phyloP scores from a whole-genome alignment of 2,888 invertebrate species.

The Dione vanillae region DNA sequence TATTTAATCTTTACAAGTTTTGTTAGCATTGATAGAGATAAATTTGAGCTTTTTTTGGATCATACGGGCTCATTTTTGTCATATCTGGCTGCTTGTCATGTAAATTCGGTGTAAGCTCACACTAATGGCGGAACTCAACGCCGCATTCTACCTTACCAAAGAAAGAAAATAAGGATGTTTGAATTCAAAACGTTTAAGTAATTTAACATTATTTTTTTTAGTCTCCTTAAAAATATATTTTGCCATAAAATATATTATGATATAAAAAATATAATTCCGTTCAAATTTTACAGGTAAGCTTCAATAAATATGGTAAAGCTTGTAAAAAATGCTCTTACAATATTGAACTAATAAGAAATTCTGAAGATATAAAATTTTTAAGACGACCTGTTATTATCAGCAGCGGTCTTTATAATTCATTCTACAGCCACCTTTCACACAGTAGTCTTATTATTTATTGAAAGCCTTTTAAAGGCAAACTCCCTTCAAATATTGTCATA shows the following conservation, averaged over 20 bases:
- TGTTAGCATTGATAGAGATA: background rate
- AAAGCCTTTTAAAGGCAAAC: background rate
- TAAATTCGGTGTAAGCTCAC: too few relatives aligned
- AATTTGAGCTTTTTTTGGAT: background rate
- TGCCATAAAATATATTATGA: background rate
- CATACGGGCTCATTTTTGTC: too few relatives aligned
- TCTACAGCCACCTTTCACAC: conserved; percentile 12
- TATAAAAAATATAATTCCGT: background rate
- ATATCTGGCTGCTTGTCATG: too few relatives aligned
- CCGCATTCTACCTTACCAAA: too few relatives aligned
- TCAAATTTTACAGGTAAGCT: background rate
- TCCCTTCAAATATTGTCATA: background rate
- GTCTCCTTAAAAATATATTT: too few relatives aligned
- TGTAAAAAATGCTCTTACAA: conserved; percentile 16
- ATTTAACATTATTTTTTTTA: too few relatives aligned
- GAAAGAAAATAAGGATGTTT: too few relatives aligned
- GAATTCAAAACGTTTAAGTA: too few relatives aligned
- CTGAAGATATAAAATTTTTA: background rate
- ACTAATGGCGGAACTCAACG: too few relatives aligned
- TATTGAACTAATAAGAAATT: conserved; percentile 16
- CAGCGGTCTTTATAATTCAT: conserved; percentile 9
- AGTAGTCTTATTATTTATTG: conserved; percentile 22
- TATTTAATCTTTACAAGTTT: background rate
- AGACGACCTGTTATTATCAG: conserved; percentile 16
- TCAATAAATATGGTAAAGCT: background rate